Evolutionary conservation across 1,140 invertebrate species (phyloP), one percentile per base, ranked within the genome.

Genomic region (Drosophila sucinea): DNA sequence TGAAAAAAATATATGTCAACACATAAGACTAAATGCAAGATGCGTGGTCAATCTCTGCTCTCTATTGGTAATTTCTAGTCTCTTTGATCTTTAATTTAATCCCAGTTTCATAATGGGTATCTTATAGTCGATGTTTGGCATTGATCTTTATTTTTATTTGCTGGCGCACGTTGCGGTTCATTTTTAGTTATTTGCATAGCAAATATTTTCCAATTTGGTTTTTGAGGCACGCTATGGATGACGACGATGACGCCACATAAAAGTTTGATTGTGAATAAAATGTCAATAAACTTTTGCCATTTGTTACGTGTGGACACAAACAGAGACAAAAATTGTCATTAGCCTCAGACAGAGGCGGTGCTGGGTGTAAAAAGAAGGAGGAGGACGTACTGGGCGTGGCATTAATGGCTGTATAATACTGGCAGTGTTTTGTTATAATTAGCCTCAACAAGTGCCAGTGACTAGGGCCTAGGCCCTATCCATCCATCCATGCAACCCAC

Each of bases 351-450:
- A 38, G 25, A 44, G 33, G 54, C 23, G n/a, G 8, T 60, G n/a
- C 35, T 62, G 40, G 40, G 5, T 11, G 29, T 25, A 27, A 17
- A 17, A 17, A 17, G 17, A 17, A 17, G 29, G n/a, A 11, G 40
- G 17, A n/a, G 8, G 40, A 17, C 55, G 10, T 41, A 55, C 27
- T 35, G 60, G 82, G 71, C 82, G 71, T 79, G 67, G 47, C 75
- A 61, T 51, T 71, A 69, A 68, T 87, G 65, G 76, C 55, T 65
- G 60, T 80, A 40, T 77, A 87, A 79, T 83, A 72, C 56, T 65
- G 61, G 67, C 67, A 47, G 67, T 51, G 44, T 51, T 89, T 87
- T 73, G 67, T 65, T 80, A 83, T 80, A 87, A 86, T 86, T 86
- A 80, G 83, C n/a, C 62, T 17, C 73, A 78, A 51, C 33, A 76